Evolutionary conservation across 2,113 vertebrate genomes (phyloP), one percentile per base, ranked within the genome.

Genomic region (Oryzias curvinotus): DNA sequence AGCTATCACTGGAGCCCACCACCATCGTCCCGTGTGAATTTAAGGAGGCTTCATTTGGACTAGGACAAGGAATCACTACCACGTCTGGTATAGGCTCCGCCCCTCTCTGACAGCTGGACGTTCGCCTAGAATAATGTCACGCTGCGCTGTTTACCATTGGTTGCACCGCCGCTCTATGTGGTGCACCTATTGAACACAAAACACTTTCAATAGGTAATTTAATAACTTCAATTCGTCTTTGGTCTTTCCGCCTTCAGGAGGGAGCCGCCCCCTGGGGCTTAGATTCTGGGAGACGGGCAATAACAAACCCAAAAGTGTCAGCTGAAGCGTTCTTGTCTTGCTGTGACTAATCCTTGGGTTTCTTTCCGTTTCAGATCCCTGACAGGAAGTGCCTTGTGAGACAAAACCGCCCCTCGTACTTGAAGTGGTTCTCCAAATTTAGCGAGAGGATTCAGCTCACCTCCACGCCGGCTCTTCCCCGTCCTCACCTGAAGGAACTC

Each of bases 351-450:
- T 48, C 16, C 16, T 18, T 19, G n/a, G 1, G 4, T 5, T 50
- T 21, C 23, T 23, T 23, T 13, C 23, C 12, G 36, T 63, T 85
- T 78, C 90, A 96, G 95, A 93, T 94, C 87, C 17, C 66, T 82
- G 89, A 93, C 89, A 91, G 87, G 86, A 95, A 94, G 95, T 94
- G 94, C 94, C 95, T 95, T 90, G 80, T 89, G 91, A 85, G 88
- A 91, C 90, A 82, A 84, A 88, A 72, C 88, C 92, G 8, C 36
- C 36, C 3, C 28, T 10, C 85, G 73, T 84, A 82, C 84, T 85
- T 91, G 87, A 66, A 89, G 84, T 44, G 64, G 82, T 80, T 79
- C 60, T 87, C 73, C 74, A 62, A 23, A 80, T 70, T 69, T 81
- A 54, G 77, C 77, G 83, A 89, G 59, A 12, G 89, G 90, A 89